phyloP scores from a whole-genome alignment of 2,797 vertebrate genomes.

The Poecile montanus region DNA sequence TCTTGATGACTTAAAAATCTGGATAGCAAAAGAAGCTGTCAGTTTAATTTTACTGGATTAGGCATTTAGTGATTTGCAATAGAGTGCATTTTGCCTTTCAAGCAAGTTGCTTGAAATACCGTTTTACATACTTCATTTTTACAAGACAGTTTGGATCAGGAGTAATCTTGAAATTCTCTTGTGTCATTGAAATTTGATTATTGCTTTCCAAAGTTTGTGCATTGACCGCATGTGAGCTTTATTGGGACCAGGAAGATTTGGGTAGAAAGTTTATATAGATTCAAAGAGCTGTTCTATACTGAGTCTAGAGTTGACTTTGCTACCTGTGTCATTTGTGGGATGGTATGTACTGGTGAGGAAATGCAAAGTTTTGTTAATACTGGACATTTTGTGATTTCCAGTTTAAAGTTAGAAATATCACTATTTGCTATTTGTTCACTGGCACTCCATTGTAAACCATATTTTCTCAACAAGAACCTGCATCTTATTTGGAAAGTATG shows the following conservation, averaged over 20 bases:
- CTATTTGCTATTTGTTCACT: neutral
- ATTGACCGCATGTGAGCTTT: neutral
- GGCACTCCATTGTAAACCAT: neutral
- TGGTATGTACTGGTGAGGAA: neutral
- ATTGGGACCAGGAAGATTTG: neutral
- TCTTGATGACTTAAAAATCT: neutral
- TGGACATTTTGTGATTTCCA: neutral
- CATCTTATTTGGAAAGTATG: neutral
- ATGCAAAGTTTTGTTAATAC: neutral
- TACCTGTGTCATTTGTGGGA: neutral
- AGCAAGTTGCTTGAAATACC: neutral
- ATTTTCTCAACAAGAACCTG: neutral
- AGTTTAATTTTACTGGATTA: neutral
- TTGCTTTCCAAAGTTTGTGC: neutral
- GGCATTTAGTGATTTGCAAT: neutral
- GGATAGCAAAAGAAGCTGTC: neutral
- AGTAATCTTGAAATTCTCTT: neutral
- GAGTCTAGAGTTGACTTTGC: neutral
- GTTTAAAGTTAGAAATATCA: neutral
- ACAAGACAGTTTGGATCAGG: neutral
- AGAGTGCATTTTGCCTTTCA: neutral
- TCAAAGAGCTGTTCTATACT: neutral
- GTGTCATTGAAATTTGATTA: neutral
- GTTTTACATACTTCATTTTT: neutral
- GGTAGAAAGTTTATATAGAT: neutral